Base-by-base conservation (phyloP, 2,113 vertebrate species). In the Phylloscopus trochilus region DNA sequence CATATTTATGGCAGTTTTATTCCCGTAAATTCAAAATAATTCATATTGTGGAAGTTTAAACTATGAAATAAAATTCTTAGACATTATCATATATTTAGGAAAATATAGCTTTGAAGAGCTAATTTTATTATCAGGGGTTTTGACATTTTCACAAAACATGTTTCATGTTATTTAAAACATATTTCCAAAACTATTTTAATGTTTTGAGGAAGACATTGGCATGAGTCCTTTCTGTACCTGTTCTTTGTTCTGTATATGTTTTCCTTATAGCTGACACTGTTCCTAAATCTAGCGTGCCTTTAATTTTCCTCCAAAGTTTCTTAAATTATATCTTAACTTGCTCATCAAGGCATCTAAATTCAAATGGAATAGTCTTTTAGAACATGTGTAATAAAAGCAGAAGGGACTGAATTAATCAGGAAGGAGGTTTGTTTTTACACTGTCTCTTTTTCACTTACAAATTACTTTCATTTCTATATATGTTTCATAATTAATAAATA, bases 121-220 rank as follows among this genome's bases (percentile, higher is more conserved):
- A 55, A 91, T 70, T 96, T 80, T 89, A 89, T 83, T 10, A 78
- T 33, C 10, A 75, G 15, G 5, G 15, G 44, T 68, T 87, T 43
- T 67, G 2, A 28, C 35, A 67, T 80, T 89, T 67, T 35, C 37
- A 81, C 31, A 92, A 86, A 87, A 85, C 33, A 43, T 14, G 35
- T 24, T 23, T 83, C 7, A 9, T 56, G 72, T 60, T 56, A 33
- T 74, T 85, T 69, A 80, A 24, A 73, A 74, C 9, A 47, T 74
- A 53, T 31, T 86, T 96, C n/a, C n/a, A 63, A 84, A 94, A 93
- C 30, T n/a, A 31, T 39, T 67, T 94, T 46, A 81, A 79, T 83
- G 7, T 14, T 39, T 43, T 86, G 21, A 72, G 91, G 39, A 95
- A 95, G 41, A 60, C 20, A 87, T 55, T 64, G 23, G 16, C 70